Evolutionary conservation across 1,140 invertebrate genomes (phyloP), one percentile per base, ranked within the genome.

Genomic region (Drosophila bipectinata): DNA sequence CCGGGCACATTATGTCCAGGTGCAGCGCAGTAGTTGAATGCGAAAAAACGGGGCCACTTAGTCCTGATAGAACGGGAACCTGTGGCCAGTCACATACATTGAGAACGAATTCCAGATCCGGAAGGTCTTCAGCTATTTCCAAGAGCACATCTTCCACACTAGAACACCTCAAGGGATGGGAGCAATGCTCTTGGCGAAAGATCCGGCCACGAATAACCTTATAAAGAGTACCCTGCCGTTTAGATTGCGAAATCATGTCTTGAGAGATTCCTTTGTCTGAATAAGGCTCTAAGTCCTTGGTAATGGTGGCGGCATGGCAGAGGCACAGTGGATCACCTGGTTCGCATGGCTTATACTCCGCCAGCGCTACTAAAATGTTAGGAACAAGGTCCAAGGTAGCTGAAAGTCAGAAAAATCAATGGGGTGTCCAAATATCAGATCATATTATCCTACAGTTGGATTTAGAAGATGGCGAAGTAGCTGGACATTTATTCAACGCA

Each of bases 51-150:
- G 98, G 98, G 32, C 95, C 84, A 30, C 44, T 30, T 14, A 59
- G 5, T 9, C 62, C 66, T 5, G 62, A 66, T 7, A 66, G 55
- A 15, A 51, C 54, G 1, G 60, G 80, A 21, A 94, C 93, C 93
- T 98, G 97, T n/a, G 98, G 98, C 95, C 97, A 99, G 92, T 99
- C 98, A 68, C 97, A 93, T 0, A 96, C 96, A 91, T 99, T 99
- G 1, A 99, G 92, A 32, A 98, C 93, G 51, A 99, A 93, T 91
- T 99, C 98, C 93, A 96, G 95, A 90, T 99, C 94, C 1, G 96
- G 94, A 53, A 98, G 85, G 66, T 95, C 92, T 5, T 94, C 92
- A 4, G 97, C 88, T 34, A 96, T 81, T 75, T 94, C 92, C 14
- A 95, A 92, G 2, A 98, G 90, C 92, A 99, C 99, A 92, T 99